Conservation (phyloP, 2,113 vertebrate species). For the Romanogobio albipinnatus region DNA sequence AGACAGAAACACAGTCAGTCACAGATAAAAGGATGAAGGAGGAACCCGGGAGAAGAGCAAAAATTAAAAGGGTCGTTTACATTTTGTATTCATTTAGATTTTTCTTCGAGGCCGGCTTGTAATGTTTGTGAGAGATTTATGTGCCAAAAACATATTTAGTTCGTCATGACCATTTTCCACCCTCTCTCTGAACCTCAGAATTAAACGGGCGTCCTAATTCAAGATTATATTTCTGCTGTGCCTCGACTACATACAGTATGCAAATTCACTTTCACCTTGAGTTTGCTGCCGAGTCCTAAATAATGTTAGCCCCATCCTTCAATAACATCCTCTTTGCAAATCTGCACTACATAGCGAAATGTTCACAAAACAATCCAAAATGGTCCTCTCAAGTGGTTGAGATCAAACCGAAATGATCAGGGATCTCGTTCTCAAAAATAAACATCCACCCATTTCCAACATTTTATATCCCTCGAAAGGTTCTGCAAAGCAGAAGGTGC, state of each 20-base stretch:
- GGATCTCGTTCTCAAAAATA: neutral
- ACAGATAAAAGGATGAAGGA: conserved; percentile 50
- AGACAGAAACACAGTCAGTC: conserved; percentile 8
- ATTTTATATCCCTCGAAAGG: neutral
- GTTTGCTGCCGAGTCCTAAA: neutral
- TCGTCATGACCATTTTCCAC: neutral
- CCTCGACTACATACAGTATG: neutral
- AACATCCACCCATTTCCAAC: neutral
- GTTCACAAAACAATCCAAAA: neutral
- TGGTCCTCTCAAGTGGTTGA: neutral
- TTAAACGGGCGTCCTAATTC: neutral
- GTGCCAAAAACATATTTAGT: neutral
- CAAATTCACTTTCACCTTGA: neutral
- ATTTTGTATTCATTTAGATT: neutral
- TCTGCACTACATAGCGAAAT: neutral
- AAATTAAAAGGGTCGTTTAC: conserved; percentile 12
- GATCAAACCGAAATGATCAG: neutral
- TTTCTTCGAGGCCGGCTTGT: neutral
- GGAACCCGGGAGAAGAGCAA: neutral
- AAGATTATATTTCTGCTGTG: neutral
- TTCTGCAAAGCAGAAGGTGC: neutral
- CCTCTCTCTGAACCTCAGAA: neutral
- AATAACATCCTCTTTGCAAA: neutral
- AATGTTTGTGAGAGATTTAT: neutral
- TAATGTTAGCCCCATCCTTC: neutral